A percentile compares a stretch with the other conserved stretches of the same genome.
Conservation (phyloP, 35 echinoderm and acorn worm species). For the Apostichopus japonicus region DNA sequence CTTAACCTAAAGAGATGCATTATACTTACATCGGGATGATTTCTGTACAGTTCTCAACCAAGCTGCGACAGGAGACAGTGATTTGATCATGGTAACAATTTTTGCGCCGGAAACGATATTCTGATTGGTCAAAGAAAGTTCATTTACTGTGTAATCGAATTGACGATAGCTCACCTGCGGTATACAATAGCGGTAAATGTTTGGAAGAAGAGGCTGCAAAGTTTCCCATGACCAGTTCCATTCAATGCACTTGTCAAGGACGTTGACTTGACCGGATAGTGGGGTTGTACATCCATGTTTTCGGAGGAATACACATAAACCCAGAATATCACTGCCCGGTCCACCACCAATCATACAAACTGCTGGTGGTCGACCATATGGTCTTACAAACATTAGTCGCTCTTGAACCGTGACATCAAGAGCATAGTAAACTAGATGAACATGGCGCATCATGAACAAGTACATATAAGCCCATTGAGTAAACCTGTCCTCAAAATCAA, state of each 20-base stretch:
- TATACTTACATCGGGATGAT: background rate
- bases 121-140: background rate
- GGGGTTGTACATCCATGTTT: background rate
- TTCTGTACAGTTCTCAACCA: background rate
- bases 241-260: conserved; percentile 13
- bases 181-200: background rate
- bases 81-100: background rate
- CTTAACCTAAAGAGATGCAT: too few relatives aligned
- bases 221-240: background rate
- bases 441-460: background rate
- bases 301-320: background rate
- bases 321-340: conserved; percentile 20
- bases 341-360: conserved; percentile 34
- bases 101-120: background rate
- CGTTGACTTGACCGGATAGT: background rate
- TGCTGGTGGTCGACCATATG: background rate
- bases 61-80: conserved; percentile 18
- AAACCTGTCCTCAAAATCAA: background rate
- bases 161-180: background rate
- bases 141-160: background rate
- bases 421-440: background rate
- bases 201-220: background rate
- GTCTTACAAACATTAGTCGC: background rate
- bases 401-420: background rate
- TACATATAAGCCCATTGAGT: conserved; percentile 48